Base-by-base conservation (phyloP, 2,113 vertebrate genomes). In the Zosterops borbonicus region DNA sequence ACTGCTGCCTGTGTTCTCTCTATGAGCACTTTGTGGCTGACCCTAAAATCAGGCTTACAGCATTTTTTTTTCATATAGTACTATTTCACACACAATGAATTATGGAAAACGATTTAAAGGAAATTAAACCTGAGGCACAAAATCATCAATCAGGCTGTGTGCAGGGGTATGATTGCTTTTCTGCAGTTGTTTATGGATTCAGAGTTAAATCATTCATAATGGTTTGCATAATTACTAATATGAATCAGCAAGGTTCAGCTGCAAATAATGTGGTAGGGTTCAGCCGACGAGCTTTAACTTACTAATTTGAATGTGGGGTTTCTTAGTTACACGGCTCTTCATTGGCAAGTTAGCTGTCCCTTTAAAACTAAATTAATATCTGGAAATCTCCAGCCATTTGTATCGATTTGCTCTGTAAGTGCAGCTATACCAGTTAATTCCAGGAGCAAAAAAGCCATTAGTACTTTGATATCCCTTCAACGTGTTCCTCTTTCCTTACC, bases 401-500 rank as follows among this genome's bases (percentile, higher is more conserved):
- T 94, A 97, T 91, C 50, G 95, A 97, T 97, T 97, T 93, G 83
- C 90, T 94, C 9, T 70, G 50, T 46, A 88, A 95, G 95, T 90
- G 92, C 82, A 95, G 92, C 92, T 93, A 94, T 91, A 90, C 85
- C 85, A 89, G 96, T 97, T 97, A 97, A 97, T 97, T 97, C 93
- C 11, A 31, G 55, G 42, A 96, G 86, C n/a, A n/a, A 97, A 90
- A 94, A 96, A 91, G 91, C 96, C 83, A 88, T 94, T 76, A 93
- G 91, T 44, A 94, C 92, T 92, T 82, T 85, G 46, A 89, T 96
- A 85, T 71, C 77, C 79, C 96, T 97, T 95, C 92, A 56, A 49
- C 6, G 18, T 33, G 79, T 83, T 92, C 81, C 90, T 97, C 92
- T 85, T 82, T 47, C 90, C 94, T 96, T 67, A 91, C 62, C 89